A percentile compares a stretch with the other conserved stretches of the same genome.
Conservation (phyloP, 2,797 vertebrate species). For the Rallus crepitans region DNA sequence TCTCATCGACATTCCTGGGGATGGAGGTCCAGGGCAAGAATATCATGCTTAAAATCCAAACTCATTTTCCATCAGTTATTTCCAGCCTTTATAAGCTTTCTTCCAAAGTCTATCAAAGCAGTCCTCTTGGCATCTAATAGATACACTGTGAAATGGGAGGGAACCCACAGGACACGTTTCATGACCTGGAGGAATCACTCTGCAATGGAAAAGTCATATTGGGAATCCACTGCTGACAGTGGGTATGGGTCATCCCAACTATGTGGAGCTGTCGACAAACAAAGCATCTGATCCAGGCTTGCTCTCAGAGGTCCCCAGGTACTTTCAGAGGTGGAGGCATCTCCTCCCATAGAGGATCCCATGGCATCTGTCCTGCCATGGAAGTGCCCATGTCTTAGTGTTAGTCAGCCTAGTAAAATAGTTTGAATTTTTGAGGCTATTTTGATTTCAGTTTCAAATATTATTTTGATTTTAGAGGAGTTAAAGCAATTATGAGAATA, state of each 20-base stretch:
- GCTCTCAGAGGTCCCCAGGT: neutral
- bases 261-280: fast-evolving
- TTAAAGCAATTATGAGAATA: too few species aligned
- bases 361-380: neutral
- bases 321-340: neutral
- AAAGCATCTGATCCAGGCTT: neutral
- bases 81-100: neutral
- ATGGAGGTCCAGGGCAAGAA: neutral
- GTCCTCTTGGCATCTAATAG: too few species aligned
- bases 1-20: neutral
- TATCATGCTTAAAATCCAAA: neutral
- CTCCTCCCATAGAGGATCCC: neutral
- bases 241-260: neutral
- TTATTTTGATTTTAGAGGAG: too few species aligned
- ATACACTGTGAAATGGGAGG: neutral
- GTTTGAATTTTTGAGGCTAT: too few species aligned
- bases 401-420: too few species aligned
- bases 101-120: neutral
- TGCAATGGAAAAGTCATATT: fast-evolving
- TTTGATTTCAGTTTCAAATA: too few species aligned
- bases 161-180: neutral
- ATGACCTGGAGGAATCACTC: neutral
- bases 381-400: fast-evolving
- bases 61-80: neutral
- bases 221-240: neutral